phyloP scores from a whole-genome alignment of 2,888 invertebrate genomes.

The Slavum lentiscoides region DNA sequence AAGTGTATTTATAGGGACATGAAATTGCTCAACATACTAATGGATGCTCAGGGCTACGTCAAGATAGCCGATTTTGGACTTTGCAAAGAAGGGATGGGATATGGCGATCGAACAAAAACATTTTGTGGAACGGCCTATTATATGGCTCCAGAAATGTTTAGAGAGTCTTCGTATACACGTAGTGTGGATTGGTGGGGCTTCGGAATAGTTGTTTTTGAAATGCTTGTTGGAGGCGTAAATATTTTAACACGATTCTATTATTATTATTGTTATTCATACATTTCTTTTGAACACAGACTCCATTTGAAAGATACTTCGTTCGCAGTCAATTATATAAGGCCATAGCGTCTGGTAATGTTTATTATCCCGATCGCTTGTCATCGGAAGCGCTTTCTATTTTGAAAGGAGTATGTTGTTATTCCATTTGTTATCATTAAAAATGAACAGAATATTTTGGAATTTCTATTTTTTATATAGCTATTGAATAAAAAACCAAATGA shows the following conservation, averaged over 20 bases:
- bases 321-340: slow-evolving; percentile 99
- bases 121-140: slow-evolving; percentile 99
- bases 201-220: slow-evolving; percentile 98
- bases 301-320: slow-evolving; percentile 99
- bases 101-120: slow-evolving; percentile 95
- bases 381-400: slow-evolving; percentile 96
- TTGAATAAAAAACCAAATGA: slow-evolving; percentile 97
- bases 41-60: slow-evolving; percentile 98
- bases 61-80: slow-evolving; percentile 99
- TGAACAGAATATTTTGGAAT: too few relatives aligned
- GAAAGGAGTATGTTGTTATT: too few relatives aligned
- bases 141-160: slow-evolving; percentile 96
- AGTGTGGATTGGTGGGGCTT: slow-evolving; percentile 99
- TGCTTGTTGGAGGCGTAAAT: slow-evolving; percentile 94
- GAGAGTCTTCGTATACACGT: slow-evolving; percentile 96
- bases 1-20: slow-evolving; percentile 70
- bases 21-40: slow-evolving; percentile 94
- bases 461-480: too few relatives aligned
- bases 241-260: background rate
- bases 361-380: slow-evolving; percentile 96
- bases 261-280: background rate
- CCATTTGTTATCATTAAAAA: too few relatives aligned
- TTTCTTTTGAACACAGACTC: slow-evolving; percentile 68
- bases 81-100: slow-evolving; percentile 99
- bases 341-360: slow-evolving; percentile 99